Conservation (phyloP, 2,888 invertebrate species). For the Spialia ferax region DNA sequence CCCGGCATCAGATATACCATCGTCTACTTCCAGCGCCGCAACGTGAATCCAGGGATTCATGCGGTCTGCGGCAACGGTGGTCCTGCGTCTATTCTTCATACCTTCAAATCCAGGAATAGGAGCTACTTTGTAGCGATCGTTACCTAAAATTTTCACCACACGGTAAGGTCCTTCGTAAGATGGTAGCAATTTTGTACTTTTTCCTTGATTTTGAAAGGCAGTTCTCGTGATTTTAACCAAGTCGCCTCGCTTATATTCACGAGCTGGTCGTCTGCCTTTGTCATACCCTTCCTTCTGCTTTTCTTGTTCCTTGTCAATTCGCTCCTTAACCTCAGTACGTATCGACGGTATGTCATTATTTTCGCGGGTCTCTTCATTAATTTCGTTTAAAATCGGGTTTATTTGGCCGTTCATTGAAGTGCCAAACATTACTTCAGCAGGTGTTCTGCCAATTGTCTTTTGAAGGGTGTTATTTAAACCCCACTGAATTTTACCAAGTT, state of each 20-base stretch:
- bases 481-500: neutral
- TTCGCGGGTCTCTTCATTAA: constrained; percentile 20
- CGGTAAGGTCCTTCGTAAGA: constrained; percentile 44
- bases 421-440: neutral
- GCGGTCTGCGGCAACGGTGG: constrained; percentile 33
- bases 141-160: constrained; percentile 41
- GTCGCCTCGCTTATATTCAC: constrained; percentile 43
- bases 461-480: neutral
- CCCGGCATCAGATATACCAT: neutral
- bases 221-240: constrained; percentile 46
- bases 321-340: neutral
- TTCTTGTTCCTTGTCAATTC: constrained; percentile 25
- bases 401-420: neutral
- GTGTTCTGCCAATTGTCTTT: neutral
- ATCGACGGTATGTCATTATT: neutral
- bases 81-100: constrained; percentile 27
- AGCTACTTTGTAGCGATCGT: constrained; percentile 42
- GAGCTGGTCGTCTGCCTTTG: constrained; percentile 41
- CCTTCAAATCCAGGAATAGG: constrained; percentile 34
- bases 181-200: constrained; percentile 47
- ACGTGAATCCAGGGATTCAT: constrained; percentile 30
- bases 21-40: neutral
- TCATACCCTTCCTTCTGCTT: constrained; percentile 45
- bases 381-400: neutral
- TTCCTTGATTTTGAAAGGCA: constrained; percentile 45